Conservation (phyloP, 1,140 invertebrate species). For the Plectrocnemia conspersa region DNA sequence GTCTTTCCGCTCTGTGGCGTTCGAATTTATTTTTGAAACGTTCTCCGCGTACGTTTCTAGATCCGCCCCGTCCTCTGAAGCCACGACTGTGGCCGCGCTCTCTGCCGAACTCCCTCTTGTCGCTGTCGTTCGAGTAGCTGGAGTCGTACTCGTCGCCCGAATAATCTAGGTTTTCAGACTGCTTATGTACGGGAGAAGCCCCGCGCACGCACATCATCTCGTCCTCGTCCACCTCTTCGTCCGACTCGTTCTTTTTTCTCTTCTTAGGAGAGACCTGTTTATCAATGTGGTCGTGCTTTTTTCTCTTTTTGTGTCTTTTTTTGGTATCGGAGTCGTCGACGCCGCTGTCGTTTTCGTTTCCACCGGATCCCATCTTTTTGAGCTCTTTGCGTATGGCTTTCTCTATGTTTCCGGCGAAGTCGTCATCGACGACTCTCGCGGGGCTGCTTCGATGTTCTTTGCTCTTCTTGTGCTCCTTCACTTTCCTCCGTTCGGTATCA, state of each 20-base stretch:
- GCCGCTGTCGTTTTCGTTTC: conserved; percentile 42
- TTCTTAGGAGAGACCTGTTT: conserved; percentile 46
- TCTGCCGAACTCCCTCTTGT: conserved; percentile 43
- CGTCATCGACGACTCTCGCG: conserved; percentile 61
- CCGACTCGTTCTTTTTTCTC: conserved; percentile 46
- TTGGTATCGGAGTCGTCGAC: conserved; percentile 47
- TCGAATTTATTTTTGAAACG: conserved; percentile 35
- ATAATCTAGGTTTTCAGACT: conserved; percentile 25
- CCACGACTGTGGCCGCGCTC: conserved; percentile 38
- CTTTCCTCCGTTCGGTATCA: conserved; percentile 45
- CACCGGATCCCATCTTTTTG: conserved; percentile 49
- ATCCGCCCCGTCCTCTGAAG: conserved; percentile 28
- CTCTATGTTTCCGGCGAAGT: conserved; percentile 71
- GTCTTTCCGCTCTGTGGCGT: conserved; percentile 41
- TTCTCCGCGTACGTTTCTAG: conserved; percentile 12
- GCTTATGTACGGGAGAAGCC: conserved; percentile 54
- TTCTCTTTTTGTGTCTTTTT: conserved; percentile 50
- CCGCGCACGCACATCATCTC: conserved; percentile 75
- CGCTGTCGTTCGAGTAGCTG: conserved; percentile 53
- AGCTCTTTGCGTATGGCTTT: conserved; percentile 66
- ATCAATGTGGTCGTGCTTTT: conserved; percentile 48
- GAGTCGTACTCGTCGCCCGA: conserved; percentile 50
- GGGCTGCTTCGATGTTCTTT: conserved; percentile 37
- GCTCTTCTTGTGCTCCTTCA: conserved; percentile 36
- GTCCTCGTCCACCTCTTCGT: conserved; percentile 65